Percentiles rank a stretch among this genome's conserved stretches.
phyloP scores from a whole-genome alignment of 1,140 invertebrate genomes.

The Mylabris phalerata region DNA sequence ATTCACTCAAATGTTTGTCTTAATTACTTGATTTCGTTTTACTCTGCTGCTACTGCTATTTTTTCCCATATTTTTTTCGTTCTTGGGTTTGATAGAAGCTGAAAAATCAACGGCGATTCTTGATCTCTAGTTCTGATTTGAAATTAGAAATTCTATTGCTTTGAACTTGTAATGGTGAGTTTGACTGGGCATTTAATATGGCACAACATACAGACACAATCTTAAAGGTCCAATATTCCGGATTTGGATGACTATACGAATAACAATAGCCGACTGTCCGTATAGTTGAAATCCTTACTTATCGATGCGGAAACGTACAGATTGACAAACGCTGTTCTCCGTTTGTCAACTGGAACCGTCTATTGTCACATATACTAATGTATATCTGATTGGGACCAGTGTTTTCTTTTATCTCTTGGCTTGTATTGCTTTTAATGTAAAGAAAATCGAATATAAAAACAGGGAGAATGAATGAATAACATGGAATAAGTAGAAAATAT shows the following conservation, averaged over 20 bases:
- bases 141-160: too few species aligned
- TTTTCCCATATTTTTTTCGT: neutral
- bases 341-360: constrained; percentile 31
- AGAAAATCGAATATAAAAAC: neutral
- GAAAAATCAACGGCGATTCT: too few species aligned
- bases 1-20: constrained; percentile 19
- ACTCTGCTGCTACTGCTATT: neutral
- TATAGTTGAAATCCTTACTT: constrained; percentile 28
- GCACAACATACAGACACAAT: neutral
- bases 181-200: constrained; percentile 7
- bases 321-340: constrained; percentile 34
- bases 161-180: too few species aligned
- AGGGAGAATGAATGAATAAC: neutral
- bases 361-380: constrained; percentile 28
- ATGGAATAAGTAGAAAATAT: constrained; percentile 22
- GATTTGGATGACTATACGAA: constrained; percentile 8
- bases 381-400: constrained; percentile 4
- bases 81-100: too few species aligned
- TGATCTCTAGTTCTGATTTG: too few species aligned
- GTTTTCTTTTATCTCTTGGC: neutral
- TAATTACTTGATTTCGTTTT: constrained; percentile 15
- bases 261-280: constrained; percentile 17
- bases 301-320: constrained; percentile 36
- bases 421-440: neutral
- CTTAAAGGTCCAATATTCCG: constrained; percentile 14